A percentile compares a stretch with the other conserved stretches of the same genome.
Evolutionary conservation across 2,113 vertebrate species (phyloP).

Genomic region (Syrrhaptes paradoxus): DNA sequence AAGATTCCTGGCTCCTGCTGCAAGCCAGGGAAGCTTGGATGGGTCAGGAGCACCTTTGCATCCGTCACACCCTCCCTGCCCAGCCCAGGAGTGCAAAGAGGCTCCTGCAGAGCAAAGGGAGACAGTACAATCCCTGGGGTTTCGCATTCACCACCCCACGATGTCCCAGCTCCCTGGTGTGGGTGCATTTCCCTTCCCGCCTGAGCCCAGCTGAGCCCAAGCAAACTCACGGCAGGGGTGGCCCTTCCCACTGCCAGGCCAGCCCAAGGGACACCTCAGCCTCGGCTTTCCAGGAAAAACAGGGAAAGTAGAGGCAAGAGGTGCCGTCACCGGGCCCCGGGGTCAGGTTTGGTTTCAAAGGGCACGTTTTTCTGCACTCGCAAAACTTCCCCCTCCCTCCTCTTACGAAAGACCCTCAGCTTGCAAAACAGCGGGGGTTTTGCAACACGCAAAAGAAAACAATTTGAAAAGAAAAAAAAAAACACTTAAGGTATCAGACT

Average conservation of each 20-base stretch:
- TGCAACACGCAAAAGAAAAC: not conserved
- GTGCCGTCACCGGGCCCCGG: accelerated
- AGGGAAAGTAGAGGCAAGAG: not conserved
- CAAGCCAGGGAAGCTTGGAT: not conserved
- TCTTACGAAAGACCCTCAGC: conserved; percentile 18
- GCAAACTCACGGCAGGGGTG: not conserved
- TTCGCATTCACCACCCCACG: accelerated
- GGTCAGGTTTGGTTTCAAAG: not conserved
- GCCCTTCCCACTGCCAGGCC: not conserved
- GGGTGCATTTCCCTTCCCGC: not conserved
- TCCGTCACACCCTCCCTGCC: not conserved
- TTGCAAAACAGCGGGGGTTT: not conserved
- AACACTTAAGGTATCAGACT: not conserved
- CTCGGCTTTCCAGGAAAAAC: not conserved
- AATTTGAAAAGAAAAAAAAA: not conserved
- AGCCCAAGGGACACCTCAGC: not conserved
- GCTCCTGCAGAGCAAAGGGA: not conserved
- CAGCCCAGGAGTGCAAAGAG: not conserved
- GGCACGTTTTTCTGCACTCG: not conserved
- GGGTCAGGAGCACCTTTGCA: accelerated
- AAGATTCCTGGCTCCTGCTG: not conserved
- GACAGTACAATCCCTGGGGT: not conserved
- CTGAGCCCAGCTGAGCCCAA: not conserved
- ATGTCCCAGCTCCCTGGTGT: accelerated
- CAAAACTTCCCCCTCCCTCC: conserved; percentile 45